Conservation (phyloP, 2,797 vertebrate species). For the Neoniphon sammara region DNA sequence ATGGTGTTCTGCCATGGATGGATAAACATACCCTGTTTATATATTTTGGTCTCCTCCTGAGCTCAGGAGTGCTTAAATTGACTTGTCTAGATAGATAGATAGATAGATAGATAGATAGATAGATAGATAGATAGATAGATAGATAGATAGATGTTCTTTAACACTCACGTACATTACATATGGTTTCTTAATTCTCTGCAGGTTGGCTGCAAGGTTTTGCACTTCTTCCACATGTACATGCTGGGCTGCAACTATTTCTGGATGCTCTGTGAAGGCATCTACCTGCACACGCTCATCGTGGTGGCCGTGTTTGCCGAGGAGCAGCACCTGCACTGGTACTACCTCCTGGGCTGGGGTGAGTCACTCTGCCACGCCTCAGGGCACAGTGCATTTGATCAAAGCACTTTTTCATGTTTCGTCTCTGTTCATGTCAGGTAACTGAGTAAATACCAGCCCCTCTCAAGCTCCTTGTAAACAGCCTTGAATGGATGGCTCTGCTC, state of each 20-base stretch:
- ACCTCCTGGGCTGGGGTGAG: constrained; percentile 98
- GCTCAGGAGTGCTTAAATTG: constrained; percentile 24
- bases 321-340: constrained; percentile 95
- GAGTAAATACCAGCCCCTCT: not conserved
- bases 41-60: constrained; percentile 24
- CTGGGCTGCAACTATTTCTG: constrained; percentile 98
- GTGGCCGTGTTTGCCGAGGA: constrained; percentile 94
- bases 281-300: constrained; percentile 96
- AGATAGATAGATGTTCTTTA: no score
- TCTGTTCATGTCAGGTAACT: not conserved
- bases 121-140: no score
- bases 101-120: no score
- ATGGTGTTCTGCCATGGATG: constrained; percentile 34
- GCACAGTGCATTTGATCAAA: not conserved
- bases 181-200: constrained; percentile 65
- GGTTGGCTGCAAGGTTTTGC: constrained; percentile 94
- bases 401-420: not conserved
- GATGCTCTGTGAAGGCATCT: constrained; percentile 99
- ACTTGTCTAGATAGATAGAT: not conserved
- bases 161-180: not conserved
- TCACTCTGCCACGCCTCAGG: constrained; percentile 31
- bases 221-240: constrained; percentile 98
- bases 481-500: no score
- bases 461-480: not conserved
- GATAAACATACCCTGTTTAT: constrained; percentile 21